phyloP scores from a whole-genome alignment of 2,797 vertebrate species.

The Cetoscarus ocellatus region DNA sequence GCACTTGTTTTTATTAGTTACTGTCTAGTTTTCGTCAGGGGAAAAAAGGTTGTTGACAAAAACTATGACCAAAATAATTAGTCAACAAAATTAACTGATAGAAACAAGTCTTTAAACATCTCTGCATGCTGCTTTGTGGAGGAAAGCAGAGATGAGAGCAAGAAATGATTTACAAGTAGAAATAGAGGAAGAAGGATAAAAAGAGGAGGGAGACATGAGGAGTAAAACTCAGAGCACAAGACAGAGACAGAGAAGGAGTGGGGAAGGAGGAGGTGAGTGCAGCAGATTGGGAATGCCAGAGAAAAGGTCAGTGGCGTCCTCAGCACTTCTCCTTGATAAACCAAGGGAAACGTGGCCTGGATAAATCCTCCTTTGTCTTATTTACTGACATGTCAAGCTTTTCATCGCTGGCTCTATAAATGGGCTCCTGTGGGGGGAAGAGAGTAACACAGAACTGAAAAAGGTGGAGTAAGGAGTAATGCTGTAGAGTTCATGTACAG shows the following conservation, averaged over 20 bases:
- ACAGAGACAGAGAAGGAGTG: constrained; percentile 6
- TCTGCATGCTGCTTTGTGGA: constrained; percentile 6
- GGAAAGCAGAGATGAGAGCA: constrained; percentile 1
- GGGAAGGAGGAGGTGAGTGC: constrained; percentile 14
- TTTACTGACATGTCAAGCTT: constrained; percentile 56
- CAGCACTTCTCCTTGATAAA: constrained; percentile 59
- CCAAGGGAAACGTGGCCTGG: constrained; percentile 56
- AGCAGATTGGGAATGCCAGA: constrained; percentile 31
- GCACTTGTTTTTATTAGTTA: too few relatives aligned
- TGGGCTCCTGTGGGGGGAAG: constrained; percentile 40
- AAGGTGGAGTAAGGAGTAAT: not conserved
- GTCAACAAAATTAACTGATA: too few relatives aligned
- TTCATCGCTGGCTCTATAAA: constrained; percentile 48
- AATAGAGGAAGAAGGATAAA: not conserved
- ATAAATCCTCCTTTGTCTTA: constrained; percentile 62
- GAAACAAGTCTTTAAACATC: constrained; percentile 11
- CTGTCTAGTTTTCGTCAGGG: too few relatives aligned
- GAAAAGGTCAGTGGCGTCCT: constrained; percentile 76
- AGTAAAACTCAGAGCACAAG: constrained; percentile 19
- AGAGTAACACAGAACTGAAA: constrained; percentile 10
- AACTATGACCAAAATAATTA: too few relatives aligned
- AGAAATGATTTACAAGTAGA: not conserved
- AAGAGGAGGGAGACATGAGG: not conserved
- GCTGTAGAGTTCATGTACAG: not conserved
- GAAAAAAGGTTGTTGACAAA: too few relatives aligned